phyloP scores from a whole-genome alignment of 2,888 invertebrate species.

The Ethmia dodecea region DNA sequence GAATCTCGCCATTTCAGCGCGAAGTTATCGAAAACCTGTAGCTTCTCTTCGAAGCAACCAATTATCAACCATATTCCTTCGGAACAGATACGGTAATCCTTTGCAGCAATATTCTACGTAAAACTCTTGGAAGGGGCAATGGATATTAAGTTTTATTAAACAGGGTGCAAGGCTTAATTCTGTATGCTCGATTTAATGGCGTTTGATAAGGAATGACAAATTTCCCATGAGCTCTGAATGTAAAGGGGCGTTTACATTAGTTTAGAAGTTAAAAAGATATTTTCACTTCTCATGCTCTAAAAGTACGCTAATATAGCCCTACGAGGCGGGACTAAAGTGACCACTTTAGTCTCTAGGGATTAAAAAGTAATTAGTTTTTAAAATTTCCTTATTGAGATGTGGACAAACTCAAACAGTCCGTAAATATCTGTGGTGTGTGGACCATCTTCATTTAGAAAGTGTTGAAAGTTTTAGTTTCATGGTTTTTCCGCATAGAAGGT shows the following conservation, averaged over 20 bases:
- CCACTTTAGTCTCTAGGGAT: neutral
- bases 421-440: neutral
- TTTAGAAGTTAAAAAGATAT: too few relatives aligned
- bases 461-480: too few relatives aligned
- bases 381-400: neutral
- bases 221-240: conserved; percentile 25
- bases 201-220: conserved; percentile 44
- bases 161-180: neutral
- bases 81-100: too few relatives aligned
- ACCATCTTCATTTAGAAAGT: too few relatives aligned
- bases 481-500: too few relatives aligned
- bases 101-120: neutral
- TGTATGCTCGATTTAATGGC: neutral
- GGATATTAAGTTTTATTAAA: neutral
- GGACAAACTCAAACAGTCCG: neutral
- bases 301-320: neutral
- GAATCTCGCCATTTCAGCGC: conserved; percentile 50
- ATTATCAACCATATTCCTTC: conserved; percentile 20
- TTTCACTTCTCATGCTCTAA: neutral
- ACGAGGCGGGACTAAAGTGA: neutral
- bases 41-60: conserved; percentile 35
- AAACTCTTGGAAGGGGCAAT: neutral
- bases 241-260: neutral
- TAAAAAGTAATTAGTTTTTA: neutral
- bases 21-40: conserved; percentile 68